Percentiles rank a stretch among this genome's conserved stretches.
Evolutionary conservation across 2,797 vertebrate genomes (phyloP).

Genomic region (Ficedula albicollis): DNA sequence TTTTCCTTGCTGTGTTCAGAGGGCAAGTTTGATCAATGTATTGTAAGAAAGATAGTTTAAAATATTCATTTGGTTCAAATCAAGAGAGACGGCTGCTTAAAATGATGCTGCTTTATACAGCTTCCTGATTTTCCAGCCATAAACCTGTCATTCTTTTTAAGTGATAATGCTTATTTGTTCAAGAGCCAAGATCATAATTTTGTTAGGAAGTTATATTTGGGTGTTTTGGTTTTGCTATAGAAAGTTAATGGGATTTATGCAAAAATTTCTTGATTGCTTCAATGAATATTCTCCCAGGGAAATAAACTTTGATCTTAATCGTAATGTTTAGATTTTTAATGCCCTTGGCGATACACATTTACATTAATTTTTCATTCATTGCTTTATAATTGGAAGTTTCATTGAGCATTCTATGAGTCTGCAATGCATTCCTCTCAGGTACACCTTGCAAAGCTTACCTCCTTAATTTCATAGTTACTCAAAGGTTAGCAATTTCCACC

Average conservation of each 20-base stretch:
- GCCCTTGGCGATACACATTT: not conserved
- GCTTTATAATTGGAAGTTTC: slow-evolving; percentile 32
- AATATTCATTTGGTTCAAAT: slow-evolving; percentile 35
- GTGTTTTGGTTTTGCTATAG: slow-evolving; percentile 9
- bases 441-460: not conserved
- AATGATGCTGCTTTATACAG: not conserved
- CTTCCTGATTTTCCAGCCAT: slow-evolving; percentile 12
- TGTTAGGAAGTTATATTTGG: slow-evolving; percentile 26
- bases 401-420: not conserved
- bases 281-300: slow-evolving; percentile 18
- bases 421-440: not conserved
- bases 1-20: not conserved
- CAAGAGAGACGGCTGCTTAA: not conserved
- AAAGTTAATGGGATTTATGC: slow-evolving; percentile 47
- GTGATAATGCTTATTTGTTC: slow-evolving; percentile 16
- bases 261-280: slow-evolving; percentile 40
- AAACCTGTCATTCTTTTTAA: slow-evolving; percentile 24
- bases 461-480: not conserved
- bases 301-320: slow-evolving; percentile 48
- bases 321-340: not conserved
- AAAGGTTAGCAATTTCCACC: not conserved
- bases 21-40: not conserved
- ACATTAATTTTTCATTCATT: slow-evolving; percentile 20
- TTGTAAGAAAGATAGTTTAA: not conserved
- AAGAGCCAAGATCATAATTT: slow-evolving; percentile 30